Base-by-base conservation (phyloP, 2,888 invertebrate genomes). In the Dicycla oo region DNA sequence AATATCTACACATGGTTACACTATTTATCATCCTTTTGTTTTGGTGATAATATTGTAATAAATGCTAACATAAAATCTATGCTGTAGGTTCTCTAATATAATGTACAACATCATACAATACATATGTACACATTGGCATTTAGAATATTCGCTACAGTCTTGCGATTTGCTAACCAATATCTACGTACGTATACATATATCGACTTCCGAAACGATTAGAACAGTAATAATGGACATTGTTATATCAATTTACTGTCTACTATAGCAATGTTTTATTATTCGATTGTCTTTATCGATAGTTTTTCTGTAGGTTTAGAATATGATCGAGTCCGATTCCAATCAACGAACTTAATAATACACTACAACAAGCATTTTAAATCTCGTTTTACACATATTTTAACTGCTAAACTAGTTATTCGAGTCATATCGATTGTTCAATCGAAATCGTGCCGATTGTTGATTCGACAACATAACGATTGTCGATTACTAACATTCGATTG, bases 191-290 rank as follows among this genome's bases (percentile, higher is more conserved):
- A 30, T 20, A 54, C 18, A 11, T 54, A 34, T 20, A 38, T 49
- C 34, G n/a, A 34, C 45, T 61, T 45, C 60, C 30, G 20, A 68
- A 61, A 56, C 51, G 20, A 72, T 73, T 75, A 75, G 43, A 26
- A 1, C 13, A 18, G 56, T 69, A 80, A 80, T 73, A 45, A 68
- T 76, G 40, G 47, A 54, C 43, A 34, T 57, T 45, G 61, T 67
- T 69, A 60, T 68, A 80, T 70, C 72, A 77, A 75, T 79, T 73
- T 75, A 69, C 62, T 64, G 26, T 40, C 26, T 53, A 75, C 66
- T 61, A 71, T 13, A 38, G 11, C 30, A 40, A n/a, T 71, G 18
- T 47, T 49, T 58, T 68, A 53, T 58, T 58, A 40, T 54, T 67
- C 30, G 40, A 61, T 38, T 18, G 18, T 73, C 18, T 72, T 61